phyloP scores from a whole-genome alignment of 2,888 invertebrate species.

The Aproaerema taeniolella region DNA sequence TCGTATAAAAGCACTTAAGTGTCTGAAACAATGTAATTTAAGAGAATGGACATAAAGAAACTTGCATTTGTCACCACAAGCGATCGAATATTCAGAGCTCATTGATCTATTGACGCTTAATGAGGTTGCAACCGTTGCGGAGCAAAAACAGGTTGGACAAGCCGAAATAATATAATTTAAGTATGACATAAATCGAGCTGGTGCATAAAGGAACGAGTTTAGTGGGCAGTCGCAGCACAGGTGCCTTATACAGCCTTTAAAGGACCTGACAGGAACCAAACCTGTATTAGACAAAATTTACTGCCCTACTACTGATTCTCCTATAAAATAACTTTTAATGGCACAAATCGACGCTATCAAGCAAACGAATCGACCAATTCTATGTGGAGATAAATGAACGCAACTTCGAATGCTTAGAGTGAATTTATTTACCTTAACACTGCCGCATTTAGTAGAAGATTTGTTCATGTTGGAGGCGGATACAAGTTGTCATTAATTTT shows the following conservation, averaged over 20 bases:
- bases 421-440: slow-evolving; percentile 42
- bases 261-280: slow-evolving; percentile 50
- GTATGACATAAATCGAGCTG: slow-evolving; percentile 6
- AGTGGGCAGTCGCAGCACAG: slow-evolving; percentile 32
- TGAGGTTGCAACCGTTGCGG: no score
- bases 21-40: no score
- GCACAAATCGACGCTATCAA: slow-evolving; percentile 55
- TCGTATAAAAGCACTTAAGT: no score
- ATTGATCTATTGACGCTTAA: no score
- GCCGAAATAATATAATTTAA: no score
- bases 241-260: slow-evolving; percentile 41
- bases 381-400: slow-evolving; percentile 40
- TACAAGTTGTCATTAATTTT: slow-evolving; percentile 28
- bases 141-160: no score
- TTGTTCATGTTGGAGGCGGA: slow-evolving; percentile 31
- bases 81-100: no score
- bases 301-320: slow-evolving; percentile 39
- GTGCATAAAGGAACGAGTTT: no score
- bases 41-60: no score
- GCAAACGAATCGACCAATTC: slow-evolving; percentile 43
- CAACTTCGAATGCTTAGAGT: slow-evolving; percentile 34
- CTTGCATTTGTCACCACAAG: no score
- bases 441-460: slow-evolving; percentile 21
- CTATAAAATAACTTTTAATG: slow-evolving; percentile 52
- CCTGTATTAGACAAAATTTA: slow-evolving; percentile 61